Percentiles rank a stretch among this genome's conserved stretches.
Evolutionary conservation across 2,113 vertebrate genomes (phyloP).

Genomic region (Anhinga anhinga): DNA sequence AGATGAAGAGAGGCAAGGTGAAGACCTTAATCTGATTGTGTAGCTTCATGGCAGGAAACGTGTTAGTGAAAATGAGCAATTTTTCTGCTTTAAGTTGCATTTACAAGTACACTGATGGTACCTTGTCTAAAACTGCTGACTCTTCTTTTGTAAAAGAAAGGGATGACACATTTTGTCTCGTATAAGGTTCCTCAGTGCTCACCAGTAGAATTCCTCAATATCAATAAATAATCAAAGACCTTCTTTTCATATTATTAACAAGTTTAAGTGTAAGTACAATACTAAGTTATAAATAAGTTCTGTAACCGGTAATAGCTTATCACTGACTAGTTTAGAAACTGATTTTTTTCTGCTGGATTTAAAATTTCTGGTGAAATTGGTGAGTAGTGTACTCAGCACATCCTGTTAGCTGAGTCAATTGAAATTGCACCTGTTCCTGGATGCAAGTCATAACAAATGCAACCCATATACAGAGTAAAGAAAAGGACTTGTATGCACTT

Average conservation of each 20-base stretch:
- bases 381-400: not conserved
- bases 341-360: not conserved
- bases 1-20: not conserved
- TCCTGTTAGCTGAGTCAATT: constrained; percentile 42
- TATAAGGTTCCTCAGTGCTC: not conserved
- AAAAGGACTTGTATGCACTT: constrained; percentile 37
- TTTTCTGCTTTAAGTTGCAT: not conserved
- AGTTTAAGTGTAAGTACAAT: not conserved
- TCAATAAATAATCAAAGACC: not conserved
- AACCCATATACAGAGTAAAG: constrained; percentile 8
- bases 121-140: not conserved
- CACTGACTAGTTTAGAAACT: not conserved
- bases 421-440: constrained; percentile 49
- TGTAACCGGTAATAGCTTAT: not conserved
- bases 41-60: not conserved
- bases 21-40: not conserved
- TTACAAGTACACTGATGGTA: not conserved
- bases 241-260: not conserved
- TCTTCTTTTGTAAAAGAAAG: not conserved
- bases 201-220: not conserved
- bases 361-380: constrained; percentile 1
- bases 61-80: not conserved
- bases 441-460: constrained; percentile 43
- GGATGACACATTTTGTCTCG: not conserved
- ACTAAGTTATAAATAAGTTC: not conserved